These are phyloP conservation scores for Melinaea marsaeus DNA, from an alignment of 2,888 invertebrate genomes.

Conservation along the genomic window DNA sequence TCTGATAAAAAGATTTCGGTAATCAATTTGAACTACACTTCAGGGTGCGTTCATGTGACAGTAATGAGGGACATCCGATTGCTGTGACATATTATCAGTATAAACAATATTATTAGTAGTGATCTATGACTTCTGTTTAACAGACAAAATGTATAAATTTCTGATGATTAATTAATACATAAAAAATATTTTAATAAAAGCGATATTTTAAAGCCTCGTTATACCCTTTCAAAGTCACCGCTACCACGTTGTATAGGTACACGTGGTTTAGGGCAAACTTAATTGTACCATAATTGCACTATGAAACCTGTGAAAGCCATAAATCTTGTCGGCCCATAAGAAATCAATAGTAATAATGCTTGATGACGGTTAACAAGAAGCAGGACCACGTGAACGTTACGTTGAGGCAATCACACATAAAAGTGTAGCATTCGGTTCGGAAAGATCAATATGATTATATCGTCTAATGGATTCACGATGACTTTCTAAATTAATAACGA, in stretches of 20 bases:
- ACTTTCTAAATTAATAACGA: conserved; percentile 77
- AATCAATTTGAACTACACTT: conserved; percentile 52
- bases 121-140: not conserved
- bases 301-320: conserved; percentile 65
- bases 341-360: conserved; percentile 65
- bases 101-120: not conserved
- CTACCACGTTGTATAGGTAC: not conserved
- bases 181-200: not conserved
- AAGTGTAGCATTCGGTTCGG: conserved; percentile 47
- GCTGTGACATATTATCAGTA: conserved; percentile 24
- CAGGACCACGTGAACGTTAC: conserved; percentile 73
- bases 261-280: conserved; percentile 30
- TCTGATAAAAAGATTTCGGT: conserved; percentile 58
- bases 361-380: conserved; percentile 71
- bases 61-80: conserved; percentile 63
- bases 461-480: conserved; percentile 70
- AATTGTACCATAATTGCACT: conserved; percentile 59
- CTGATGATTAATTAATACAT: not conserved
- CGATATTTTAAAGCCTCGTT: not conserved
- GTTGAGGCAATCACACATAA: conserved; percentile 58
- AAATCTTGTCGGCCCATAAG: conserved; percentile 60
- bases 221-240: not conserved
- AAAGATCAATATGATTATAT: conserved; percentile 71
- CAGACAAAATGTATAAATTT: not conserved
- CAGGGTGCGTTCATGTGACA: conserved; percentile 41